Evolutionary conservation across 37 sponge, comb jelly and placozoan genomes (phyloP).

Genomic region (Mnemiopsis leidyi): DNA sequence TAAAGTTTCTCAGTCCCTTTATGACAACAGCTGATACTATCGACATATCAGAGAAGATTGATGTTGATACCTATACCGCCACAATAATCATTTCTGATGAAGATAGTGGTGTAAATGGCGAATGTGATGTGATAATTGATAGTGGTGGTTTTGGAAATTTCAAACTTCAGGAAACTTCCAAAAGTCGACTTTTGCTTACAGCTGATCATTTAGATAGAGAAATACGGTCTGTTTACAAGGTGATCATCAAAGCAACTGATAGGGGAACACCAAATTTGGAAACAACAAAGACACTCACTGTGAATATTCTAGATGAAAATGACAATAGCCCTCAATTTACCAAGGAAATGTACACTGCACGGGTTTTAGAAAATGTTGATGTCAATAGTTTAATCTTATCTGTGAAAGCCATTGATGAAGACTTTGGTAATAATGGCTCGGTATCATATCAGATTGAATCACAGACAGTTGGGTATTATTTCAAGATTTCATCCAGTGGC

Average conservation of each 20-base stretch:
- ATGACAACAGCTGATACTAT: not conserved
- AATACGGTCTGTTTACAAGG: not conserved
- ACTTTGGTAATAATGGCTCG: conserved; percentile 24
- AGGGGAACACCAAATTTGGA: not conserved
- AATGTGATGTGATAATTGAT: conserved; percentile 11
- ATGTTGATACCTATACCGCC: not conserved
- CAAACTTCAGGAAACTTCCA: not conserved
- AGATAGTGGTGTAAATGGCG: conserved; percentile 52
- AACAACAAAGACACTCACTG: not conserved
- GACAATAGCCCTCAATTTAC: not conserved
- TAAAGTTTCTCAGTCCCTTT: conserved; percentile 19
- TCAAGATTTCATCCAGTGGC: conserved; percentile 13
- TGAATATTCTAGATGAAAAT: not conserved
- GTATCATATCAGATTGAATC: not conserved
- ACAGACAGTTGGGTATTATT: not conserved
- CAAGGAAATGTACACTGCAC: not conserved
- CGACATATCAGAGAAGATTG: not conserved
- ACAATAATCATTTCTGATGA: conserved; percentile 19
- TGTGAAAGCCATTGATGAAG: not conserved
- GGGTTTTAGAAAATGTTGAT: not conserved
- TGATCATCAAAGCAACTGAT: not conserved
- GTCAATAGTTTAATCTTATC: not conserved
- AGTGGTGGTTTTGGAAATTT: not conserved
- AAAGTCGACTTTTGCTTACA: not conserved
- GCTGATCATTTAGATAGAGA: conserved; percentile 14